Evolutionary conservation across 2,797 vertebrate species (phyloP).

Genomic region (Poeciliopsis turneri): DNA sequence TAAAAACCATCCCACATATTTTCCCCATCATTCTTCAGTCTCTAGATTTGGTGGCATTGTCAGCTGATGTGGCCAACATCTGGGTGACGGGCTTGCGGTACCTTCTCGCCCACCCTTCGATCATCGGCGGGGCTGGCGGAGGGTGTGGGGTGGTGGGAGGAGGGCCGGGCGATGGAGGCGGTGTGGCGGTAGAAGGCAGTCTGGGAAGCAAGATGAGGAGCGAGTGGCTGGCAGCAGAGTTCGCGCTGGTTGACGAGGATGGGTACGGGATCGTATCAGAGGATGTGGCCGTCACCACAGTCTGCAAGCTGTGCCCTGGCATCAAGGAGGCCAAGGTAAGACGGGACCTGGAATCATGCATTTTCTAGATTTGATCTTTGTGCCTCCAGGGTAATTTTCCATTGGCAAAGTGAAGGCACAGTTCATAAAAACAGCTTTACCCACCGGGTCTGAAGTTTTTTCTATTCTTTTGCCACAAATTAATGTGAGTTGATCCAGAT

Average conservation of each 20-base stretch:
- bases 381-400: not conserved
- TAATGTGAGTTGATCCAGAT: not conserved
- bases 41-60: constrained; percentile 94
- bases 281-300: constrained; percentile 89
- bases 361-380: not conserved
- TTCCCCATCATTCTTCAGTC: constrained; percentile 72
- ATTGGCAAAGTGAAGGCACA: not conserved
- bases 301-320: constrained; percentile 92
- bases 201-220: constrained; percentile 87
- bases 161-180: constrained; percentile 81
- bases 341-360: fast-evolving
- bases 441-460: not conserved
- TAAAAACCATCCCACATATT: not conserved
- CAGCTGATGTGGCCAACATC: constrained; percentile 97
- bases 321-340: constrained; percentile 93
- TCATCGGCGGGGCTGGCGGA: constrained; percentile 80
- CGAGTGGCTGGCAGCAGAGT: constrained; percentile 90
- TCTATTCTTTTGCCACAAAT: not conserved
- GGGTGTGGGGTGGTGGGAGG: constrained; percentile 74
- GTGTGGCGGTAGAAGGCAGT: constrained; percentile 85
- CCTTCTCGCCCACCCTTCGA: constrained; percentile 90
- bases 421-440: not conserved
- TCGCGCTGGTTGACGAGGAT: constrained; percentile 88
- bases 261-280: constrained; percentile 94
- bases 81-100: constrained; percentile 97